Evolutionary conservation across 2,113 vertebrate genomes (phyloP).

Genomic region (Scalopus aquaticus): DNA sequence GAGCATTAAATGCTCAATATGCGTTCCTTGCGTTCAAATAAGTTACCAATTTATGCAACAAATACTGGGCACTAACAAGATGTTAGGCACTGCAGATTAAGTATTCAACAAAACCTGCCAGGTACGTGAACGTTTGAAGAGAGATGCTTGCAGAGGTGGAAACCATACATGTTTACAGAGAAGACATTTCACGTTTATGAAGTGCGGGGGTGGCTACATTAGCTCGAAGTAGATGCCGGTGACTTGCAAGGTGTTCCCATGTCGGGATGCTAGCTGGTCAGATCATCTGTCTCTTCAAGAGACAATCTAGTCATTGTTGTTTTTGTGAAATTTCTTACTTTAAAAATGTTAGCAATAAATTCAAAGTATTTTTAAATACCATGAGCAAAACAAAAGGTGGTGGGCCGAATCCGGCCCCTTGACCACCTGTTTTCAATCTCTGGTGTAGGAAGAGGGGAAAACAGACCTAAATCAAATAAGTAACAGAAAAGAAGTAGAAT

Average conservation of each 20-base stretch:
- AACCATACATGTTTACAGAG: neutral
- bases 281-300: neutral
- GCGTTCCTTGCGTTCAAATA: neutral
- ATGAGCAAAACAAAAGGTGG: neutral
- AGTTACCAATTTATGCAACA: neutral
- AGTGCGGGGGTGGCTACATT: neutral
- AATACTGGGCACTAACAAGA: neutral
- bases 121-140: constrained; percentile 3
- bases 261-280: neutral
- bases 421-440: neutral
- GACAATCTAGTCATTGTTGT: neutral
- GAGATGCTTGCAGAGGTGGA: neutral
- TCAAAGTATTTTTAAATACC: neutral
- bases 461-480: neutral
- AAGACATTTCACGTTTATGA: neutral
- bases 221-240: neutral
- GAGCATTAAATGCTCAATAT: neutral
- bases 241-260: neutral
- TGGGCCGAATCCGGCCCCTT: neutral
- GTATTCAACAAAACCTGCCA: neutral
- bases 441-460: neutral
- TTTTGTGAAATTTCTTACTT: constrained; percentile 18
- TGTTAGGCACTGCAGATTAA: neutral
- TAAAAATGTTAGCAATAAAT: neutral
- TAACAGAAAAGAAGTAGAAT: neutral